Conservation (phyloP, 2,888 invertebrate species). For the Pseudococcus longispinus region DNA sequence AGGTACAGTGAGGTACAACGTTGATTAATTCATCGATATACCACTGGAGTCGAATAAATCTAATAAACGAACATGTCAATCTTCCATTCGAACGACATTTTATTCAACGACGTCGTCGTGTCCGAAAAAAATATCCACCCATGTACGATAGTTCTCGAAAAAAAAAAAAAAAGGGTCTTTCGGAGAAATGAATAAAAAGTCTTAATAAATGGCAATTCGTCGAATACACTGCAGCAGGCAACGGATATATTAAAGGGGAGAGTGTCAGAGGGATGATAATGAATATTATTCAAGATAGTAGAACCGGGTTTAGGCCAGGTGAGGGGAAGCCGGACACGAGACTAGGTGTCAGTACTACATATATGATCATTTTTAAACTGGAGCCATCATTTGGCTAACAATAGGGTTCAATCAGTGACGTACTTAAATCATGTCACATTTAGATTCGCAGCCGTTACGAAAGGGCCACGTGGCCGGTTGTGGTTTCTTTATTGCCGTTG, state of each 20-base stretch:
- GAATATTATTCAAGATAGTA: constrained; percentile 30
- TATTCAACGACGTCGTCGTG: background rate
- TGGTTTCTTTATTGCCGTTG: constrained; percentile 40
- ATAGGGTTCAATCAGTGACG: constrained; percentile 42
- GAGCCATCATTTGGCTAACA: constrained; percentile 40
- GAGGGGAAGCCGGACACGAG: background rate
- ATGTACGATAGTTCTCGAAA: background rate
- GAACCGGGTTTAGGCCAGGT: too few relatives aligned
- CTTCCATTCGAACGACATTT: background rate
- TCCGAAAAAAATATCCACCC: background rate
- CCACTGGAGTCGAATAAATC: background rate
- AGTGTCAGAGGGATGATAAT: constrained; percentile 16
- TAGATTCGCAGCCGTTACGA: background rate
- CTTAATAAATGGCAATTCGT: constrained; percentile 2
- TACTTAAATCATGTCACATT: constrained; percentile 43
- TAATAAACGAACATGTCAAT: background rate
- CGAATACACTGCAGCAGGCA: background rate
- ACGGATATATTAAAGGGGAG: constrained; percentile 22
- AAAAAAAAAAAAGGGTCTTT: background rate
- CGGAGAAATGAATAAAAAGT: background rate
- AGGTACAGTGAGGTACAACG: background rate
- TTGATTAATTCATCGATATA: background rate
- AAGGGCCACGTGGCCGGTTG: constrained; percentile 43
- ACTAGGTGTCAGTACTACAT: background rate
- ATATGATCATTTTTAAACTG: constrained; percentile 21